A percentile compares a stretch with the other conserved stretches of the same genome.
These are phyloP conservation scores for Catharus ustulatus DNA, from an alignment of 2,797 vertebrate species.

Conservation along the genomic window DNA sequence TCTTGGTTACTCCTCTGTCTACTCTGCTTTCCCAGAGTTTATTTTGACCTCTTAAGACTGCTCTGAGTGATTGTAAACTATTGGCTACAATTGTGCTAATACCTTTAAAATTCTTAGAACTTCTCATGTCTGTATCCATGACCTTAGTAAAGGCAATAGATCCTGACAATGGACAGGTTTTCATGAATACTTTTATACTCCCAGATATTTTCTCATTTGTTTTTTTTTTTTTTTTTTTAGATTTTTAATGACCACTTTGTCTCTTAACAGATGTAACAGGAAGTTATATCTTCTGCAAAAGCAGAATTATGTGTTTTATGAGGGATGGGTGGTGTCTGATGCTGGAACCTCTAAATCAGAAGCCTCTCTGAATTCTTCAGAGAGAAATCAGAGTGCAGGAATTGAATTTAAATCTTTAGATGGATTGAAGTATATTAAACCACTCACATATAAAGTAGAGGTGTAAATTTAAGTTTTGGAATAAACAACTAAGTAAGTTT, in stretches of 20 bases:
- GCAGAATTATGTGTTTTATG: background rate
- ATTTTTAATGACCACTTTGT: background rate
- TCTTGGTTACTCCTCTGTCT: background rate
- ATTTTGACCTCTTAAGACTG: background rate
- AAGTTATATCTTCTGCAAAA: background rate
- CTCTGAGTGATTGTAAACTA: background rate
- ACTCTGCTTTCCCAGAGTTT: background rate
- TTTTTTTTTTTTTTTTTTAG: background rate
- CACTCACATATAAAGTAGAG: no score
- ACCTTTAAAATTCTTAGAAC: background rate
- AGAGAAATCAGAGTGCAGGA: no score
- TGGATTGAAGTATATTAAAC: no score
- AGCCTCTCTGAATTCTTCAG: no score
- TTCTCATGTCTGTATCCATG: background rate
- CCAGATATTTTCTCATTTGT: background rate
- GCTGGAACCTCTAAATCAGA: no score
- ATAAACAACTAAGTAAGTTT: no score
- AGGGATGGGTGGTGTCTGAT: background rate
- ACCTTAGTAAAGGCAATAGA: background rate
- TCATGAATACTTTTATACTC: background rate
- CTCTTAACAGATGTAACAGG: background rate
- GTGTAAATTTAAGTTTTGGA: no score
- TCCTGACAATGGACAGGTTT: background rate
- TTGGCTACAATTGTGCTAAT: background rate
- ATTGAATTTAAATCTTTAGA: no score